Conservation (phyloP, 2,797 vertebrate species). For the Clarias pachynema region DNA sequence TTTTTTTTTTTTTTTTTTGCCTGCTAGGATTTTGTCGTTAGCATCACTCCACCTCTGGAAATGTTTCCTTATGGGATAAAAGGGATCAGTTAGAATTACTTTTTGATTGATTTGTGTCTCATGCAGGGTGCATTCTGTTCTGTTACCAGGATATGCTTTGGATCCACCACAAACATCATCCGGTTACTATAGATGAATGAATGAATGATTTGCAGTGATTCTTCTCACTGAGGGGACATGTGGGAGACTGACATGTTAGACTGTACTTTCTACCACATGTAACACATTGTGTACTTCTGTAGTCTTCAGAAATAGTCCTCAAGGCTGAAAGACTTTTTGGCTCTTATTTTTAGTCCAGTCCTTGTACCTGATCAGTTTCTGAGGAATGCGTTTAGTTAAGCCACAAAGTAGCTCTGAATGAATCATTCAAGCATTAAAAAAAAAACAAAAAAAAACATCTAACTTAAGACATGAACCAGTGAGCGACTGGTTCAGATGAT, state of each 20-base stretch:
- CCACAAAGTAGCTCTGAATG: too few relatives aligned
- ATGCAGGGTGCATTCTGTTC: background rate
- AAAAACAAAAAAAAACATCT: too few relatives aligned
- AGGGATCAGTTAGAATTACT: background rate
- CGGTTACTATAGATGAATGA: background rate
- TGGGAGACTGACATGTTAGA: background rate
- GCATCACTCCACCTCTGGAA: background rate
- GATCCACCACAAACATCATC: background rate
- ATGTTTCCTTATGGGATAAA: background rate
- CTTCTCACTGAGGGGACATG: background rate
- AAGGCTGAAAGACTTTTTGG: too few relatives aligned
- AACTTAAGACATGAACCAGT: too few relatives aligned
- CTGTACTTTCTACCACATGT: background rate
- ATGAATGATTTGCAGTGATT: background rate
- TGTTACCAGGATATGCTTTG: background rate
- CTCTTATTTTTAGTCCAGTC: too few relatives aligned
- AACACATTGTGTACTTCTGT: background rate
- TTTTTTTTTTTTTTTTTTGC: background rate
- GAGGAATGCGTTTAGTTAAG: too few relatives aligned
- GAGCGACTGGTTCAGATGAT: too few relatives aligned
- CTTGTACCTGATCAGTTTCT: too few relatives aligned
- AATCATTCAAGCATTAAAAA: too few relatives aligned
- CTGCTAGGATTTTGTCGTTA: background rate
- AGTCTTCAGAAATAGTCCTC: too few relatives aligned
- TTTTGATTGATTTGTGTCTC: background rate